Percentiles rank a stretch among this genome's conserved stretches.
phyloP scores from a whole-genome alignment of 1,140 invertebrate genomes.

The Philotrypesis tridentata region DNA sequence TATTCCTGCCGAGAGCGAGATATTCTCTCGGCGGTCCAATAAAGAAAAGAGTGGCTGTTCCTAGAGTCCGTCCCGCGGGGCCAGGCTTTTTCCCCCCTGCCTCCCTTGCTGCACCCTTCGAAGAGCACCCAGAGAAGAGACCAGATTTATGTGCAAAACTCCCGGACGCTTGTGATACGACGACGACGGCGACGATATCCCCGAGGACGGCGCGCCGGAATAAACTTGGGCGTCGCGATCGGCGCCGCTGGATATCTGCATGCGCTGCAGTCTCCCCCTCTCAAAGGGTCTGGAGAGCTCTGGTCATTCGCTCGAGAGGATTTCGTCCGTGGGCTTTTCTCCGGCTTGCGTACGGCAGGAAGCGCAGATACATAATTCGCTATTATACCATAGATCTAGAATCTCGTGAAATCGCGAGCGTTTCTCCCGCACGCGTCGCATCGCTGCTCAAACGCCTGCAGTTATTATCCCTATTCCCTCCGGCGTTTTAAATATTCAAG shows the following conservation, averaged over 20 bases:
- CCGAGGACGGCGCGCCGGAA: constrained; percentile 64
- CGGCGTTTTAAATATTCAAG: constrained; percentile 55
- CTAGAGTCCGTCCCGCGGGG: constrained; percentile 68
- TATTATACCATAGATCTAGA: too few species aligned
- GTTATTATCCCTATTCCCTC: too few species aligned
- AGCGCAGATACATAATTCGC: too few species aligned
- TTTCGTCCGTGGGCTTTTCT: constrained; percentile 25
- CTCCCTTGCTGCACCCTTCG: constrained; percentile 44
- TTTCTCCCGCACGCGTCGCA: too few species aligned
- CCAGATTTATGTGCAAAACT: constrained; percentile 75
- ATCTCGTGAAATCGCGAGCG: too few species aligned
- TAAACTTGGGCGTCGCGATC: constrained; percentile 66
- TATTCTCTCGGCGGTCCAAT: constrained; percentile 70
- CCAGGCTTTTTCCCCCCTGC: not conserved
- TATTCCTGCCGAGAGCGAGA: constrained; percentile 54
- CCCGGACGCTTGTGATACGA: constrained; percentile 64
- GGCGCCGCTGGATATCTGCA: constrained; percentile 24
- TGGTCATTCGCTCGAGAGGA: not conserved
- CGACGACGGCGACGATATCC: constrained; percentile 66
- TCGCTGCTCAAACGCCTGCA: too few species aligned
- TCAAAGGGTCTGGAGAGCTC: not conserved
- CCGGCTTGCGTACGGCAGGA: too few species aligned
- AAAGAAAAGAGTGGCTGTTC: constrained; percentile 69
- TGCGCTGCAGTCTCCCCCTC: not conserved
- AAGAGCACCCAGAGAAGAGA: constrained; percentile 52